phyloP scores from a whole-genome alignment of 2,797 vertebrate genomes.

The Psittacula derbiana region DNA sequence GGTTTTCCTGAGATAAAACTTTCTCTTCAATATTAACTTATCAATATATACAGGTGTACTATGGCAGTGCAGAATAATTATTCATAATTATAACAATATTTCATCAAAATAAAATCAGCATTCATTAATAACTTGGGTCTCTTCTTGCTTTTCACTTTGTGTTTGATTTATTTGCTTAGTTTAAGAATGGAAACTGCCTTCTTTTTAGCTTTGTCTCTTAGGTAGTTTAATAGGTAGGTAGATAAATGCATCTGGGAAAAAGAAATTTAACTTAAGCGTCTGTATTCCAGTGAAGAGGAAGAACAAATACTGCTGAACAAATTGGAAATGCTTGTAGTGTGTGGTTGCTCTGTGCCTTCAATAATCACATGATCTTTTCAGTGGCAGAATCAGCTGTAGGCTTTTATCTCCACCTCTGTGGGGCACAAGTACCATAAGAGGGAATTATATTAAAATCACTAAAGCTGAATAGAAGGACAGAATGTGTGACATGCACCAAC shows the following conservation, averaged over 20 bases:
- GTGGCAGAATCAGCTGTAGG: not conserved
- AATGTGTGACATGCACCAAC: not conserved
- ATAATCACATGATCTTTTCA: not conserved
- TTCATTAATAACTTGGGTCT: not conserved
- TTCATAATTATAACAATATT: not conserved
- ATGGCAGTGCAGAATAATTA: not conserved
- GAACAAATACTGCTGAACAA: not conserved
- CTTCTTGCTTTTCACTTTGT: not conserved
- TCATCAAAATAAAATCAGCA: not conserved
- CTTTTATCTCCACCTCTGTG: not conserved
- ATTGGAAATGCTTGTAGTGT: not conserved
- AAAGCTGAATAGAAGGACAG: not conserved
- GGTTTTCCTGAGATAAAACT: not conserved
- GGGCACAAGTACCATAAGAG: not conserved
- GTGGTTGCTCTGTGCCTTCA: not conserved
- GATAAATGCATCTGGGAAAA: not conserved
- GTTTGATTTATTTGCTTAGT: not conserved
- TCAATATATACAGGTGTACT: not conserved
- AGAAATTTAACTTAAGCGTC: not conserved
- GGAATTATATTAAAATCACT: not conserved
- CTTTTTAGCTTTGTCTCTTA: not conserved
- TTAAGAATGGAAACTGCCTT: not conserved
- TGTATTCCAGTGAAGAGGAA: not conserved
- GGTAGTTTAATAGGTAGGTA: not conserved
- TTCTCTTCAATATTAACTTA: not conserved